Evolutionary conservation across 2,888 invertebrate genomes (phyloP), one percentile per base, ranked within the genome.

Genomic region (Bedellia somnulentella): DNA sequence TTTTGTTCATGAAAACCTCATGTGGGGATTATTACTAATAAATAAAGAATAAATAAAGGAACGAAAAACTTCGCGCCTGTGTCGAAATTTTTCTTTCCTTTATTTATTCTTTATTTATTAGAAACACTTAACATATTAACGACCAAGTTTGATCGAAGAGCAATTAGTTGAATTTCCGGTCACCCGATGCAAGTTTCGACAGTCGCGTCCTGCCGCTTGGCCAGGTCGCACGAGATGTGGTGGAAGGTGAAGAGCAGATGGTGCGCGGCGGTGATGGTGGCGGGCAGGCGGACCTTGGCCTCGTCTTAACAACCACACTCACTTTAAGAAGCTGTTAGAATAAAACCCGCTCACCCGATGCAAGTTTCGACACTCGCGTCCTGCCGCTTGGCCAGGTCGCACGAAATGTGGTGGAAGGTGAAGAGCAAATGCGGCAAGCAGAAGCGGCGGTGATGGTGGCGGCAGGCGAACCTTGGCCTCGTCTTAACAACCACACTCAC

Each of bases 241-340:
- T 91, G 88, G 70, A 98, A 97, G 3, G 92, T 91, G 70, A 98
- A 97, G 30, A 98, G 78, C 33, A 99, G 66, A 57, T 98, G 98
- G 61, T 97, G 97, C 30, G 86, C 84, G 0, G 85, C 66, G 24
- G 89, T 86, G 29, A 98, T 71, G 37, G 91, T 87, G 11, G 91
- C 81, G 0, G 98, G 98, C 18, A 98, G 75, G 14, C 87, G 82
- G 35, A 98, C 79, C 76, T 98, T 98, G 26, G 95, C 85, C 71
- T 96, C 96, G 59, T 95, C 94, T n/a, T n/a, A n/a, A n/a, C n/a
- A n/a, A n/a, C n/a, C n/a, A n/a, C n/a, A n/a, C n/a, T n/a, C n/a
- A n/a, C n/a, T n/a, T n/a, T n/a, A n/a, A n/a, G n/a, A n/a, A n/a
- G n/a, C n/a, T n/a, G n/a, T n/a, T n/a, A n/a, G n/a, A n/a, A n/a